Evolutionary conservation across 2,797 vertebrate species (phyloP).

Genomic region (Gymnopithys bicolor): DNA sequence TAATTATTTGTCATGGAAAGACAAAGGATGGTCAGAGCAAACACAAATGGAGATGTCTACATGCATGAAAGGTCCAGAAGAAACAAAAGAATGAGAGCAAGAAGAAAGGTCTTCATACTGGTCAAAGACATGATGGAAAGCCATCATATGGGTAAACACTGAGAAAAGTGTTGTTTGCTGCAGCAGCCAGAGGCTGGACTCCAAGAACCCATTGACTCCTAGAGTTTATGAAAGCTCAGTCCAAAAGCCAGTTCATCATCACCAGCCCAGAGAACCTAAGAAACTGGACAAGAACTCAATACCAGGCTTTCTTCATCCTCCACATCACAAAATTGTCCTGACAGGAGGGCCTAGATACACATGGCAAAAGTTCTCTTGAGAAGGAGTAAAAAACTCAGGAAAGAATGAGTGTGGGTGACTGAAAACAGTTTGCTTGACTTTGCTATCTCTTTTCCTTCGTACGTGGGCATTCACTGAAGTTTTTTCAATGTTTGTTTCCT

Average conservation of each 20-base stretch:
- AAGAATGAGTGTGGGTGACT: background rate
- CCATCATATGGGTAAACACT: background rate
- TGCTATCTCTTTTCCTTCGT: background rate
- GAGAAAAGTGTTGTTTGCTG: background rate
- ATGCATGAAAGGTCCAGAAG: background rate
- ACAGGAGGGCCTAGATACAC: background rate
- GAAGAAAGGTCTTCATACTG: background rate
- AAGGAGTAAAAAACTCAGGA: background rate
- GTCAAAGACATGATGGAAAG: background rate
- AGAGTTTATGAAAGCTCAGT: background rate
- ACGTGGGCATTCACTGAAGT: background rate
- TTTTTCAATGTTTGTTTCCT: background rate
- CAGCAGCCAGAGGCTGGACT: background rate
- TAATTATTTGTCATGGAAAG: background rate
- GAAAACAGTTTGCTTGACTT: background rate
- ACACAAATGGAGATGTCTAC: background rate
- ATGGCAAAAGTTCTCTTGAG: background rate
- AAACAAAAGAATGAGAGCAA: background rate
- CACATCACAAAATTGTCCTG: background rate
- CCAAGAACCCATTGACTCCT: background rate
- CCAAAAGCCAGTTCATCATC: background rate
- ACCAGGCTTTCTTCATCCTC: background rate
- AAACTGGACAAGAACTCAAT: fast-evolving
- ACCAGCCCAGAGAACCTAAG: background rate
- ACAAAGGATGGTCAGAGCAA: background rate